These are phyloP conservation scores for Medauroidea extradentata DNA, from an alignment of 1,140 invertebrate species.

Conservation along the genomic window DNA sequence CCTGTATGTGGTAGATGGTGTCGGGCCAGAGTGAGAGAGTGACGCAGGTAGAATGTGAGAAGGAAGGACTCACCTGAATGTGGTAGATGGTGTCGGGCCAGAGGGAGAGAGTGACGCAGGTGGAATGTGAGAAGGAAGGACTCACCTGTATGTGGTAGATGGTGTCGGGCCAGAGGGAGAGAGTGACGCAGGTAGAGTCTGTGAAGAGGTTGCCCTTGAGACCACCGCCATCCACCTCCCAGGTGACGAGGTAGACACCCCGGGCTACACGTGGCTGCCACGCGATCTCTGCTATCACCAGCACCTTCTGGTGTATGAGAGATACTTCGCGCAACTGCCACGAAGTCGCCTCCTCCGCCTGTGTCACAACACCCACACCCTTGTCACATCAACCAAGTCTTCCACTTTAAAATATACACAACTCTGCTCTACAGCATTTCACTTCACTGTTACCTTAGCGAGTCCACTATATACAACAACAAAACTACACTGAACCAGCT, in stretches of 20 bases:
- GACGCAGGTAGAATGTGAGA: no score
- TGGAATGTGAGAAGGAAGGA: no score
- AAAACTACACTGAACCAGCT: no score
- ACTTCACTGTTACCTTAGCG: no score
- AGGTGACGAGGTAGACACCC: slow-evolving; percentile 69
- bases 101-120: no score
- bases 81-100: slow-evolving; percentile 77
- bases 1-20: slow-evolving; percentile 74
- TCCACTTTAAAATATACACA: no score
- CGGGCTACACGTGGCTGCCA: slow-evolving; percentile 56
- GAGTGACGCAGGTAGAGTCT: slow-evolving; percentile 67
- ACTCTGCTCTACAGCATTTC: no score
- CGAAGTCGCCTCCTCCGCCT: not conserved
- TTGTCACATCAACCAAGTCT: no score
- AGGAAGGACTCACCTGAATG: slow-evolving; percentile 56
- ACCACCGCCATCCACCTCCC: slow-evolving; percentile 76
- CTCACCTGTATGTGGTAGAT: slow-evolving; percentile 72
- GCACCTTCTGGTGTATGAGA: slow-evolving; percentile 62
- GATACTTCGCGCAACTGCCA: slow-evolving; percentile 62
- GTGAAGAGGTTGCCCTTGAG: slow-evolving; percentile 80
- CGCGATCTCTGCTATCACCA: slow-evolving; percentile 70
- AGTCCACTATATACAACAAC: no score
- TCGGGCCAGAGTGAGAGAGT: no score
- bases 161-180: slow-evolving; percentile 75
- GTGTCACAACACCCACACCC: no score